These are phyloP conservation scores for Zaprionus kolodkinae DNA, from an alignment of 1,140 invertebrate genomes.

Conservation along the genomic window DNA sequence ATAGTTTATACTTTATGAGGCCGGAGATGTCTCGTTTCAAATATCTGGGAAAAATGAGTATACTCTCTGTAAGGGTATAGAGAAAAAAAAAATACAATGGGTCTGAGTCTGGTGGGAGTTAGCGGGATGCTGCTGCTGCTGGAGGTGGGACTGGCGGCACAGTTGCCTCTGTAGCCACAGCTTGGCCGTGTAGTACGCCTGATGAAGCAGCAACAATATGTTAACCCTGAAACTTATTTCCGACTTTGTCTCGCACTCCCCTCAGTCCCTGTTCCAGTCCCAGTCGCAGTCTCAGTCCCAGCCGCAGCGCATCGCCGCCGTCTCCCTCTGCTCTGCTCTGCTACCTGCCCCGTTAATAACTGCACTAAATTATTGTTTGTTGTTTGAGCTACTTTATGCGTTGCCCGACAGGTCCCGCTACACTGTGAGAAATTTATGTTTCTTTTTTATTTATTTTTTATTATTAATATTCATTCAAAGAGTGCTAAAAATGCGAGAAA, in stretches of 20 bases:
- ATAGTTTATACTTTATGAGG: too few relatives aligned
- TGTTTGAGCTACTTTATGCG: constrained; percentile 36
- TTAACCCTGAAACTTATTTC: constrained; percentile 76
- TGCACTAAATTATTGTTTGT: constrained; percentile 20
- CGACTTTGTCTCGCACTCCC: constrained; percentile 1
- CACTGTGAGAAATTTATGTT: constrained; percentile 22
- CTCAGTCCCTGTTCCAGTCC: too few relatives aligned
- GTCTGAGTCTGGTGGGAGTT: constrained; percentile 16
- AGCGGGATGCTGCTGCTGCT: constrained; percentile 16
- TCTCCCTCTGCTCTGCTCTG: not conserved
- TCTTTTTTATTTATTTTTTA: not conserved
- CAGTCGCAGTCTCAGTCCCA: not conserved
- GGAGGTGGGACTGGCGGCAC: constrained; percentile 1
- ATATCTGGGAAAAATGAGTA: too few relatives aligned
- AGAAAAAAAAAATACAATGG: constrained; percentile 23
- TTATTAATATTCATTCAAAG: too few relatives aligned
- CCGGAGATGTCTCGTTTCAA: too few relatives aligned
- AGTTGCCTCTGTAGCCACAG: not conserved
- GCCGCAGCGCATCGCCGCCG: too few relatives aligned
- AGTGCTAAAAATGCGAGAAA: not conserved
- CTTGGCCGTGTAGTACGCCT: constrained; percentile 44
- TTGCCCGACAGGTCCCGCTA: constrained; percentile 13
- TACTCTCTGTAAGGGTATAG: not conserved
- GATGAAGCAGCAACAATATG: constrained; percentile 77
- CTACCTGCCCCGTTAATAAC: not conserved